Evolutionary conservation across 2,113 vertebrate species (phyloP), one percentile per base, ranked within the genome.

Genomic region (Cyprinodon variegatus): DNA sequence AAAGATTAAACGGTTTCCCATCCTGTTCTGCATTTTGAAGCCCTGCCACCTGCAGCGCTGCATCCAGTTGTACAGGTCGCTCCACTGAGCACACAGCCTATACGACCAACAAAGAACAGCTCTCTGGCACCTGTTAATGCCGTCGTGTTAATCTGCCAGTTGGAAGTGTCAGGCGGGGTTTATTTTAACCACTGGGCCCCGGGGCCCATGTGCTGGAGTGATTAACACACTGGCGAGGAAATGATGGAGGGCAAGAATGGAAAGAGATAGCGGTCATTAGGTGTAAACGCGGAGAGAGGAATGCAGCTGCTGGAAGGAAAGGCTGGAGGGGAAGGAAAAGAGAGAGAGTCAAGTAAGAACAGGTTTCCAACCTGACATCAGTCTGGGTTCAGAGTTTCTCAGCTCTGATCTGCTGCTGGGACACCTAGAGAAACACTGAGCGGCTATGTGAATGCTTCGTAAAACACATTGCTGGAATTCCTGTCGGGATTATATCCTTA

Each of bases 231-330:
- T 53, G 68, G 78, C 48, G 79, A 90, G 85, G 86, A 87, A 86
- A 81, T 89, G 77, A 78, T 84, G 72, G 78, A 81, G 74, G 84
- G 68, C 79, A 77, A 73, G 76, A 68, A 76, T 81, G 77, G 83
- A 87, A 83, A 77, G 86, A 88, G 89, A 91, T 90, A 91, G 87
- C 81, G 71, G 88, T 90, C 88, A 91, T 91, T 91, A 91, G 81
- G 84, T 85, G 83, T 68, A 88, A 87, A 85, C 66, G 46, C 83
- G 50, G 77, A 82, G 88, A 68, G 79, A 89, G 88, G 90, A 89
- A 91, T 90, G 90, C 74, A 72, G 89, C 78, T 82, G 89, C 78
- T 78, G 79, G 82, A 69, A 83, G 73, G 68, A 64, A 79, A 80
- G 78, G 82, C 66, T 36, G 74, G 22, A 61, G 65, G 64, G 68